phyloP scores from a whole-genome alignment of 2,888 invertebrate genomes.

The Eulithis prunata region DNA sequence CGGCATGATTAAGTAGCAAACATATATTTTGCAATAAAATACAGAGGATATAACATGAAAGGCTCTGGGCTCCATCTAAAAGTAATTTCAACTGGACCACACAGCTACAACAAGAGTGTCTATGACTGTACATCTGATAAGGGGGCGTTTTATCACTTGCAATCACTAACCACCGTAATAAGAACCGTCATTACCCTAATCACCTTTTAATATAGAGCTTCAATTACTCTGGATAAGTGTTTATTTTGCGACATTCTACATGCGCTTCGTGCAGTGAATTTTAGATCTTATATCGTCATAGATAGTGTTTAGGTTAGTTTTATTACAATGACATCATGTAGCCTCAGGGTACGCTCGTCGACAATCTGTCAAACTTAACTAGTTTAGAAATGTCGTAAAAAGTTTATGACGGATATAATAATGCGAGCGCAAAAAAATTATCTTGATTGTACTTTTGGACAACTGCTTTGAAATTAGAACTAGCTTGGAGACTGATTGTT shows the following conservation, averaged over 20 bases:
- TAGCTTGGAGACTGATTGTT: constrained; percentile 7
- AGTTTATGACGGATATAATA: constrained; percentile 31
- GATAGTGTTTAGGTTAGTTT: constrained; percentile 5
- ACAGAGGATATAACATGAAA: background rate
- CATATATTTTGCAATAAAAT: background rate
- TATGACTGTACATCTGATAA: constrained; percentile 39
- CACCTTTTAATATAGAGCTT: constrained; percentile 33
- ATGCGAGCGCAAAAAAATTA: constrained; percentile 12
- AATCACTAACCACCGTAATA: constrained; percentile 39
- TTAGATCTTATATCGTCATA: constrained; percentile 6
- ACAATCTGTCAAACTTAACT: constrained; percentile 57
- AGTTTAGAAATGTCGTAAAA: constrained; percentile 46
- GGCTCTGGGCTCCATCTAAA: background rate
- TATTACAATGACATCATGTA: constrained; percentile 36
- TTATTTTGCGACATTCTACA: constrained; percentile 13
- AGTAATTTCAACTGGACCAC: constrained; percentile 6
- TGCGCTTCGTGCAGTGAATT: constrained; percentile 8
- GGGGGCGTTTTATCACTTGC: constrained; percentile 54
- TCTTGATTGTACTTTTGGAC: constrained; percentile 23
- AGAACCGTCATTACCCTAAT: constrained; percentile 33
- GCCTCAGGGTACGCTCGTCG: constrained; percentile 49
- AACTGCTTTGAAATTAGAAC: constrained; percentile 27
- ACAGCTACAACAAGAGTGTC: background rate
- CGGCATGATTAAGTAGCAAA: background rate
- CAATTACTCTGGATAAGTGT: constrained; percentile 20